Conservation (phyloP, 2,888 invertebrate species). For the Dynastes grantii region DNA sequence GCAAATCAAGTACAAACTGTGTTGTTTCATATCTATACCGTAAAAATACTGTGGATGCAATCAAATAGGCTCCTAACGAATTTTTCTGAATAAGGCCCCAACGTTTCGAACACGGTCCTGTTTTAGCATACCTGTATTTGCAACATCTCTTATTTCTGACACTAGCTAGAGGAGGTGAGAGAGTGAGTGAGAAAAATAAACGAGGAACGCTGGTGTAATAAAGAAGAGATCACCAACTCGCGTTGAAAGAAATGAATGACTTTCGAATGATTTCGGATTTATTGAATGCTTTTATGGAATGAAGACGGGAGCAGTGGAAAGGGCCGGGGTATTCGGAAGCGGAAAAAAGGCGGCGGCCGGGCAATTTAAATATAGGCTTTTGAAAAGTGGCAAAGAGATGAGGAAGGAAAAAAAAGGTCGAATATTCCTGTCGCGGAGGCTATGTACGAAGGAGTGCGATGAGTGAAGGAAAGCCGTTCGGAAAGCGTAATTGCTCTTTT, state of each 20-base stretch:
- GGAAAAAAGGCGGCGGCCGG: slow-evolving; percentile 8
- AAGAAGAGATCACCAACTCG: slow-evolving; percentile 41
- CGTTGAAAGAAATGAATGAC: slow-evolving; percentile 39
- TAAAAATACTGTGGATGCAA: too few relatives aligned
- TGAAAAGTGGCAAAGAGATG: slow-evolving; percentile 7
- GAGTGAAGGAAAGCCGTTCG: slow-evolving; percentile 27
- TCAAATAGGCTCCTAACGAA: too few relatives aligned
- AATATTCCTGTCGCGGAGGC: slow-evolving; percentile 11
- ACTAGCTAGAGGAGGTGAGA: slow-evolving; percentile 15
- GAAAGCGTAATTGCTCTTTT: slow-evolving; percentile 35
- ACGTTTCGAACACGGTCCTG: background rate
- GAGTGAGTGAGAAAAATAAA: slow-evolving; percentile 34
- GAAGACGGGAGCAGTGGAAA: slow-evolving; percentile 5
- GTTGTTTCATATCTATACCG: too few relatives aligned
- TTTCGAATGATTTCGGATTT: slow-evolving; percentile 41
- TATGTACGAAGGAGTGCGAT: slow-evolving; percentile 16
- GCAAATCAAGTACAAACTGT: too few relatives aligned
- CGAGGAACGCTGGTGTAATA: slow-evolving; percentile 35
- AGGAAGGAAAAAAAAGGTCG: slow-evolving; percentile 26
- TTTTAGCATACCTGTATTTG: slow-evolving; percentile 6
- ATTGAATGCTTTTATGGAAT: slow-evolving; percentile 46
- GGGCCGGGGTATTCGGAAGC: background rate
- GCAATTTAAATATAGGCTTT: slow-evolving; percentile 43
- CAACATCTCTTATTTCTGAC: slow-evolving; percentile 8
- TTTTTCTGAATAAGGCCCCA: too few relatives aligned